Evolutionary conservation across 2,888 invertebrate species (phyloP).

Genomic region (Abrostola triplasia): DNA sequence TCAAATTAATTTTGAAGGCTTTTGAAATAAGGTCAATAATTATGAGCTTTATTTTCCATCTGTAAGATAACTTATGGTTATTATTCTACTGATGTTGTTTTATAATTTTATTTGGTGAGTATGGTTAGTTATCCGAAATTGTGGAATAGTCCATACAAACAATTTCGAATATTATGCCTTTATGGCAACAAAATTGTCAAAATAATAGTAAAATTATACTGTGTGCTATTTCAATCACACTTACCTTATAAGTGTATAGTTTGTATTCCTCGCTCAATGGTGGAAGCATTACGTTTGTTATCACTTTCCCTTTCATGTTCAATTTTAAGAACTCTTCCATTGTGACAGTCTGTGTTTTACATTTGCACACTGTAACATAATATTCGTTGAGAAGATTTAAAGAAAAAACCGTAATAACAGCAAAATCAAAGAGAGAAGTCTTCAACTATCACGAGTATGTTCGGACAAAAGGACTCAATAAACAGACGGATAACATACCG

Average conservation of each 20-base stretch:
- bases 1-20: not conserved
- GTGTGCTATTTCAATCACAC: not conserved
- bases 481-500: constrained; percentile 52
- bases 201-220: not conserved
- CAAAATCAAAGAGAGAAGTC: too few species aligned
- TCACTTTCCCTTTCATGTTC: constrained; percentile 55
- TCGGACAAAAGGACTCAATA: not conserved
- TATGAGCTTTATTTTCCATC: too few species aligned
- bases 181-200: not conserved
- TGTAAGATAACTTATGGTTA: too few species aligned
- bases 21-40: too few species aligned
- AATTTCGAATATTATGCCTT: too few species aligned
- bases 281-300: constrained; percentile 69
- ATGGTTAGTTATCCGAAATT: too few species aligned
- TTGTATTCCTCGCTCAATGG: constrained; percentile 79
- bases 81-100: not conserved
- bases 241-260: constrained; percentile 89
- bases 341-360: constrained; percentile 56
- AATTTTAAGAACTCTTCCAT: constrained; percentile 76
- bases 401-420: not conserved
- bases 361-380: not conserved
- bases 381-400: not conserved
- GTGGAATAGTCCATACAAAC: too few species aligned
- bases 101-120: too few species aligned
- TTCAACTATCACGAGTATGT: not conserved